Base-by-base conservation (phyloP, 2,888 invertebrate genomes). In the Synanthedon vespiformis region DNA sequence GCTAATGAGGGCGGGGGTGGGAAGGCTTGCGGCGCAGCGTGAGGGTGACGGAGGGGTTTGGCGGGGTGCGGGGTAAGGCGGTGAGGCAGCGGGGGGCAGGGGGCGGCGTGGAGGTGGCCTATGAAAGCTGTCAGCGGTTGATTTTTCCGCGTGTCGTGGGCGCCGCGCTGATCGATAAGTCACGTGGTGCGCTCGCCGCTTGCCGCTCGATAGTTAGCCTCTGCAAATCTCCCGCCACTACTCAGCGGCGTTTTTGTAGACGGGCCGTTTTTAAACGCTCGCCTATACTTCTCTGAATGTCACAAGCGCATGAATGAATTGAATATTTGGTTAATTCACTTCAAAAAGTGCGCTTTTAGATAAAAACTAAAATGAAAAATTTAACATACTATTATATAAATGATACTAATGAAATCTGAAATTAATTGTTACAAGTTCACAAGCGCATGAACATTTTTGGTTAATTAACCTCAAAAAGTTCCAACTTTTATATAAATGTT, bases 111-210 rank as follows among this genome's bases (percentile, higher is more conserved):
- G 72, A 67, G 77, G 75, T 72, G 76, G 74, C 71, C 77, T 74
- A 77, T 79, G 83, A 81, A 83, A 80, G 84, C 85, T 86, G 86
- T 85, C 85, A 85, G 84, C 84, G 86, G 86, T 84, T 86, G 86
- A 87, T 87, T 87, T 86, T 86, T 86, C 85, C 80, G 81, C 83
- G 86, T 85, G 85, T 83, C 83, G 84, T 81, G 84, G 79, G 82
- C 79, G 74, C 82, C 79, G 74, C 73, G 80, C 81, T 86, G 85
- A 85, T 87, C 86, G 86, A 87, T 87, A 86, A 85, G 84, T 85
- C 85, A 86, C 71, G 67, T 70, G 68, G 70, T 69, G 63, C 69
- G 68, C 44, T 44, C 48, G 16, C 50, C 63, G 69, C 66, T 61
- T 62, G 63, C 70, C 76, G 77, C 77, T 76, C 77, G 70, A 79